Base-by-base conservation (phyloP, 2,888 invertebrate genomes). In the Tolmerus cingulatus region DNA sequence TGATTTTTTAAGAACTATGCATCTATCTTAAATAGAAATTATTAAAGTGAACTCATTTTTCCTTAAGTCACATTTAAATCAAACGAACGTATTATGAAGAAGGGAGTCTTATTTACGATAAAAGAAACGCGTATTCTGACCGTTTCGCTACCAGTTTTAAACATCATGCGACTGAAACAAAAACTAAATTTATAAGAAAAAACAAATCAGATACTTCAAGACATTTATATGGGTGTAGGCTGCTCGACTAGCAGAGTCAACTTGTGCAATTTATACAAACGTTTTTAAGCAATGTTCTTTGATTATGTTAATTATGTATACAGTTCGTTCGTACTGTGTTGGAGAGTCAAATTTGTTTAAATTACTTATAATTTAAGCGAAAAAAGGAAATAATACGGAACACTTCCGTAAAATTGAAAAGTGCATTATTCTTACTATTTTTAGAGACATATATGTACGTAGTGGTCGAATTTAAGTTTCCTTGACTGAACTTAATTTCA, bases 1-100 rank as follows among this genome's bases (percentile, higher is more conserved):
- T 95, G 90, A 96, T 96, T 92, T 96, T 96, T 92, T 96, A 95
- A 94, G 88, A 74, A 57, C 51, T 27, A 82, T 19, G 55, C 51
- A 66, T 34, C 82, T 66, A 82, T 37, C 82, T 82, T 57, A 82
- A 57, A 82, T 82, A 82, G 82, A 57, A 55, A 27, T 82, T 66
- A 82, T 82, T 82, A 57, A 82, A 82, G n/a, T 82, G 82, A 82
- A 74, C 74, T 55, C 43, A 85, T 43, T 85, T 74, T 74, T 85
- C 43, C 27, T 74, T 85, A 74, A 85, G 74, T 74, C 34, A 74
- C 23, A 79, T 27, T 19, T 27, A 79, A 79, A 79, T 43, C 40
- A 30, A 85, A 34, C 8, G 57, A 85, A 74, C 43, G 37, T 30
- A 74, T 74, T 23, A 74, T 46, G 23, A 55, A 30, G 12, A 27